Percentiles rank a stretch among this genome's conserved stretches.
Evolutionary conservation across 2,113 vertebrate genomes (phyloP).

Genomic region (Merops nubicus): DNA sequence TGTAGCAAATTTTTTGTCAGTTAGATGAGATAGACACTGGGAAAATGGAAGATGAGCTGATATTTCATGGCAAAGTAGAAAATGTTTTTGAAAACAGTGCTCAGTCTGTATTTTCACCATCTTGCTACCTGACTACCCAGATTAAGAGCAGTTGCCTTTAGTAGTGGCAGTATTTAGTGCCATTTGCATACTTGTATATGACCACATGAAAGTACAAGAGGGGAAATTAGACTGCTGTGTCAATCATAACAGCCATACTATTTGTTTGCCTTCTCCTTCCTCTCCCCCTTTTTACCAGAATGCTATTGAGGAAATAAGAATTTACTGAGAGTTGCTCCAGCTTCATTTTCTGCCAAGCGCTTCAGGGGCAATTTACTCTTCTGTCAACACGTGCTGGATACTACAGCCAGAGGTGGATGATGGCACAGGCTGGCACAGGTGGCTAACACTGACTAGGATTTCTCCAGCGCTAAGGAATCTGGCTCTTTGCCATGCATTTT

Average conservation of each 20-base stretch:
- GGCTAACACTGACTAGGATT: not conserved
- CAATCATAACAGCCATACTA: not conserved
- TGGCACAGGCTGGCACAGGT: not conserved
- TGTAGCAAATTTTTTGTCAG: not conserved
- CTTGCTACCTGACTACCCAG: not conserved
- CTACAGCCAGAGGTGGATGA: not conserved
- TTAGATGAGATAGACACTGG: not conserved
- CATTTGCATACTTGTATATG: not conserved
- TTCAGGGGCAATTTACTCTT: not conserved
- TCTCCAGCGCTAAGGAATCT: not conserved
- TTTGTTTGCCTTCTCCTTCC: slow-evolving; percentile 25
- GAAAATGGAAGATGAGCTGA: not conserved
- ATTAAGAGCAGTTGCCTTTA: not conserved
- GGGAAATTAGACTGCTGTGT: not conserved
- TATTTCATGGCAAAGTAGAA: not conserved
- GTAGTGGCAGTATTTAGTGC: not conserved
- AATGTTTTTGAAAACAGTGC: not conserved
- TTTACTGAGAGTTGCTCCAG: not conserved
- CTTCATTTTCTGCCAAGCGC: not conserved
- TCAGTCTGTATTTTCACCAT: not conserved
- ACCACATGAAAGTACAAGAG: not conserved
- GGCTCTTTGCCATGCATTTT: not conserved
- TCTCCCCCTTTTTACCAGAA: slow-evolving; percentile 34
- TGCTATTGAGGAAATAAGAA: slow-evolving; percentile 18
- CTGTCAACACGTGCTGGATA: not conserved